phyloP scores from a whole-genome alignment of 2,113 vertebrate species.

The Solea senegalensis region DNA sequence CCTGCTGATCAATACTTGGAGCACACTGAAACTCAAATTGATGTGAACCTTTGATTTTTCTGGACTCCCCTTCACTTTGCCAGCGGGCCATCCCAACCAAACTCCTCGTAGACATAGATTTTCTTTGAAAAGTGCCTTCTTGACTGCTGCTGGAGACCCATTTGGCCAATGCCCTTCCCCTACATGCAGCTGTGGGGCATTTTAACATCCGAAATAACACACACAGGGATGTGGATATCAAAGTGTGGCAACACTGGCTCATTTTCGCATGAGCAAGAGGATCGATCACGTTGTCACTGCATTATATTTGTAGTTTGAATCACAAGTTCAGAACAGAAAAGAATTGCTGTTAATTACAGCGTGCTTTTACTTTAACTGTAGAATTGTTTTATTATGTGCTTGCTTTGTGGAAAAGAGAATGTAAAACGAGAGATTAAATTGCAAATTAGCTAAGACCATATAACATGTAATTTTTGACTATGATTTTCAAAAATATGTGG shows the following conservation, averaged over 20 bases:
- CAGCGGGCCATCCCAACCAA: slow-evolving; percentile 33
- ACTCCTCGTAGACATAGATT: slow-evolving; percentile 51
- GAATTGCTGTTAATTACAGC: too few species aligned
- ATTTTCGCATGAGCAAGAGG: neutral
- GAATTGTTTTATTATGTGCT: too few species aligned
- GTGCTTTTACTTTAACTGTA: too few species aligned
- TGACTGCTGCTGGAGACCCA: slow-evolving; percentile 26
- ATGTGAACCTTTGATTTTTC: slow-evolving; percentile 67
- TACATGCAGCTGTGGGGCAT: slow-evolving; percentile 5
- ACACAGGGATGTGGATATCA: slow-evolving; percentile 6
- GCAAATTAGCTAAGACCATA: too few species aligned
- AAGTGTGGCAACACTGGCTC: neutral
- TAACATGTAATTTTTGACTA: too few species aligned
- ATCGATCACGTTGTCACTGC: neutral
- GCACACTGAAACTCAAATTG: slow-evolving; percentile 55
- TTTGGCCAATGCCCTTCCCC: slow-evolving; percentile 15
- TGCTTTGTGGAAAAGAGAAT: too few species aligned
- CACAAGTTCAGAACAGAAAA: too few species aligned
- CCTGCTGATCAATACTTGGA: slow-evolving; percentile 60
- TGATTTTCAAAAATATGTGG: too few species aligned
- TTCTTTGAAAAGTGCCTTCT: slow-evolving; percentile 40
- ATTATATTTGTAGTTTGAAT: neutral
- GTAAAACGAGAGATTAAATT: too few species aligned
- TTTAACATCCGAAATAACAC: slow-evolving; percentile 19
- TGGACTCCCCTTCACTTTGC: slow-evolving; percentile 44